Percentiles rank a stretch among this genome's conserved stretches.
Evolutionary conservation across 2,113 vertebrate species (phyloP).

Genomic region (Pipa parva): DNA sequence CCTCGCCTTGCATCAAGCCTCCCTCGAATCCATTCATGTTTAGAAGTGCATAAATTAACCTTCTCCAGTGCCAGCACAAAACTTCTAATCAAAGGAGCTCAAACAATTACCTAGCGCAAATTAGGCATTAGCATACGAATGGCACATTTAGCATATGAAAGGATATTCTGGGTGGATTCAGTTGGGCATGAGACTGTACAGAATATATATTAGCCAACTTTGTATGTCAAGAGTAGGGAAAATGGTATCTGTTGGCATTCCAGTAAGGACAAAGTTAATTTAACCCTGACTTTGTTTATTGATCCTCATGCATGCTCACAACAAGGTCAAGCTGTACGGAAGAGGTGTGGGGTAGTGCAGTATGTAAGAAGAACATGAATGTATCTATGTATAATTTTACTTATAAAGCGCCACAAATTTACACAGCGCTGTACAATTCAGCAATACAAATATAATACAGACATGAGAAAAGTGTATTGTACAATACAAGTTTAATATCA

Average conservation of each 20-base stretch:
- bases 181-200: conserved; percentile 8
- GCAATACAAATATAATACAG: too few relatives aligned
- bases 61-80: background rate
- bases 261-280: background rate
- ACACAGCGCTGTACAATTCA: too few relatives aligned
- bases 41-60: conserved; percentile 27
- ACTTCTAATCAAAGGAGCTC: conserved; percentile 49
- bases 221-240: background rate
- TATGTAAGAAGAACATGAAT: too few relatives aligned
- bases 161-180: conserved; percentile 48
- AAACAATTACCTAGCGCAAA: conserved; percentile 62
- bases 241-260: background rate
- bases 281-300: too few relatives aligned
- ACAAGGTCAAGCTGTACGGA: too few relatives aligned
- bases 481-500: too few relatives aligned
- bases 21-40: background rate
- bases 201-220: conserved; percentile 23
- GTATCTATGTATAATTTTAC: too few relatives aligned
- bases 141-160: conserved; percentile 63
- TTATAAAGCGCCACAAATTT: too few relatives aligned
- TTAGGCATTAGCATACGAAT: conserved; percentile 63
- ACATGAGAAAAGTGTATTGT: too few relatives aligned
- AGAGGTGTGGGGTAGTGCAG: too few relatives aligned
- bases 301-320: too few relatives aligned
- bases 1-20: conserved; percentile 4